These are phyloP conservation scores for Otolemur garnettii DNA, from an alignment of 2,113 vertebrate species.

Conservation along the genomic window DNA sequence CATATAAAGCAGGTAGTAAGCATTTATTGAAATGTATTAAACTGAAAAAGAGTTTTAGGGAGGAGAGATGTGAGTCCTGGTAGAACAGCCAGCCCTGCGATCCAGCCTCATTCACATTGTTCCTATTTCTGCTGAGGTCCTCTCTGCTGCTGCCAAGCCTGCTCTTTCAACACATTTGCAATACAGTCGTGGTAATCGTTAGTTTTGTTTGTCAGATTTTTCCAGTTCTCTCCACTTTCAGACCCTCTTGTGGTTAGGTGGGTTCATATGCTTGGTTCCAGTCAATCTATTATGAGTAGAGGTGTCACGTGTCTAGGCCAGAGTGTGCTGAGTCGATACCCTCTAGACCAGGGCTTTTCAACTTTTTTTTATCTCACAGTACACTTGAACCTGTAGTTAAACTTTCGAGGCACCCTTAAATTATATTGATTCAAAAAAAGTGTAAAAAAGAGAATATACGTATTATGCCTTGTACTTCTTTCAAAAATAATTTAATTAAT, in stretches of 20 bases:
- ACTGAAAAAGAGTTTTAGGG: background rate
- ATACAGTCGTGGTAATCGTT: background rate
- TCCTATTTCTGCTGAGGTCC: slow-evolving; percentile 43
- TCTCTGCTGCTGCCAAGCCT: slow-evolving; percentile 17
- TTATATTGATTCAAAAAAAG: too few relatives aligned
- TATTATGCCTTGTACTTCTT: too few relatives aligned
- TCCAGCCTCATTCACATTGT: background rate
- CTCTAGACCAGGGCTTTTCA: background rate
- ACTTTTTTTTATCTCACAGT: too few relatives aligned
- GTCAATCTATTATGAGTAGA: background rate
- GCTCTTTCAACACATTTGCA: slow-evolving; percentile 38
- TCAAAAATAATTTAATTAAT: too few relatives aligned
- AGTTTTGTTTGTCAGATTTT: background rate
- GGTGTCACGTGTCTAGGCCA: background rate
- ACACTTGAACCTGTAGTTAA: too few relatives aligned
- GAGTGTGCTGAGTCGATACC: background rate
- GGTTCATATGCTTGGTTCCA: background rate
- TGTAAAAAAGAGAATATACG: too few relatives aligned
- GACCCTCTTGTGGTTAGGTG: background rate
- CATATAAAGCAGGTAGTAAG: background rate
- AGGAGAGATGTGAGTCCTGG: background rate
- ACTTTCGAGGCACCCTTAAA: too few relatives aligned
- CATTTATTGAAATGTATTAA: background rate
- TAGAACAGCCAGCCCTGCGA: background rate
- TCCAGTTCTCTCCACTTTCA: background rate